Evolutionary conservation across 1,140 invertebrate species (phyloP), one percentile per base, ranked within the genome.

Genomic region (Brachystomella parvula): DNA sequence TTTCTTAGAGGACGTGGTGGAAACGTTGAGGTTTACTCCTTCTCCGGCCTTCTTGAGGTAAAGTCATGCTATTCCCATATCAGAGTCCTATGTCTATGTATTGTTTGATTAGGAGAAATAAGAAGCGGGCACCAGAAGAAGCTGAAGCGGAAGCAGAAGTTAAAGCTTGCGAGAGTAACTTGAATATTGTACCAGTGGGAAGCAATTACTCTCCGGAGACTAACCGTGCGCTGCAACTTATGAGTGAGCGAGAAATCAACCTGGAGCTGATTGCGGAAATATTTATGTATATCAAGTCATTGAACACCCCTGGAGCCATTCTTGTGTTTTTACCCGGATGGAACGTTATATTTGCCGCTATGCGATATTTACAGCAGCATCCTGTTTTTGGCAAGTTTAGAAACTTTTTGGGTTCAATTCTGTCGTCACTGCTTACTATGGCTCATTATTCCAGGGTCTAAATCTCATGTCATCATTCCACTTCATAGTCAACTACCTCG

Each of bases 261-360:
- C 96, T 96, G 78, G 94, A 97, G 77, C 77, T 98, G 0, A 87
- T 98, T 59, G 92, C 94, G 78, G 81, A 86, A 0, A 75, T 97
- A 0, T 77, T 96, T 2, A 75, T 80, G 19, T 86, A 95, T 74
- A 91, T 96, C 47, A 86, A 85, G 69, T 77, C 77, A 0, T 82
- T 90, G 61, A 79, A 84, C 39, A 82, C 86, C 24, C 84, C 86
- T 1, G 94, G 94, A 0, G 92, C 94, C 0, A 86, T 97, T 3
- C 78, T 98, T 0, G 82, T 97, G 1, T 98, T 98, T 77, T 78
- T 98, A 0, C 93, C 94, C 6, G 94, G 94, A 0, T 96, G 92
- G 92, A 94, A 92, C 78, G 76, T 96, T 0, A 97, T 97, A 66
- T 96, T 95, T 78, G 87, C 90, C 0, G 77, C 97, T 3, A 88